A percentile compares a stretch with the other conserved stretches of the same genome.
Conservation (phyloP, 1,140 invertebrate genomes). For the Eufriesea mexicana region DNA sequence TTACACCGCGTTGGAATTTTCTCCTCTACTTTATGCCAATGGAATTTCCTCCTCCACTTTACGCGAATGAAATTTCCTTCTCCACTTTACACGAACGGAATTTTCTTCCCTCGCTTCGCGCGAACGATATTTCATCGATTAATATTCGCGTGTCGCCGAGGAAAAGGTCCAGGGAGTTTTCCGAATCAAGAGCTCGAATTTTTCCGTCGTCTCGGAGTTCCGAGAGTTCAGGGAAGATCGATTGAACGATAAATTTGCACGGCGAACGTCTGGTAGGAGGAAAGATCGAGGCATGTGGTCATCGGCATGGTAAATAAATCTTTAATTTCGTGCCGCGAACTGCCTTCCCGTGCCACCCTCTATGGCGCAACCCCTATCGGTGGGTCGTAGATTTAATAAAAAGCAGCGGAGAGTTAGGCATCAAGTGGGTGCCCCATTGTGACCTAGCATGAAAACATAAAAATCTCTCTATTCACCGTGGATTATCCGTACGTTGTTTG, state of each 20-base stretch:
- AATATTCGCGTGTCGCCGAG: too few relatives aligned
- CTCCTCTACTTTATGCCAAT: not conserved
- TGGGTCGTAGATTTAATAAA: constrained; percentile 80
- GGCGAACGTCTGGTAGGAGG: not conserved
- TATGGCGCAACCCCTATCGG: constrained; percentile 53
- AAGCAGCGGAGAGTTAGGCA: constrained; percentile 78
- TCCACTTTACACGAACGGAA: too few relatives aligned
- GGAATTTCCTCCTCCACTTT: not conserved
- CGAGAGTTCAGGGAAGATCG: not conserved
- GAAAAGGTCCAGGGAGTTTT: too few relatives aligned
- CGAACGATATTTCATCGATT: too few relatives aligned
- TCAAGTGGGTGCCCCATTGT: constrained; percentile 81
- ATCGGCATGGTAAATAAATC: constrained; percentile 75
- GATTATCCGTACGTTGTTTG: constrained; percentile 75
- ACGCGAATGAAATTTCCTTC: too few relatives aligned
- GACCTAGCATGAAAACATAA: constrained; percentile 81
- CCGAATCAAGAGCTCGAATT: too few relatives aligned
- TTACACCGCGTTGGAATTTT: too few relatives aligned
- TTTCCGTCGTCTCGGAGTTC: too few relatives aligned
- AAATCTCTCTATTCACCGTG: constrained; percentile 81
- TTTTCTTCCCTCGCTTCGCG: not conserved
- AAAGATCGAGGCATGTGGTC: constrained; percentile 51
- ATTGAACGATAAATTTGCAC: not conserved
- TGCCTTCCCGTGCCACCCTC: constrained; percentile 34
- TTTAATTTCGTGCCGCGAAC: constrained; percentile 74